Evolutionary conservation across 1,140 invertebrate species (phyloP).

Genomic region (Arion vulgaris): DNA sequence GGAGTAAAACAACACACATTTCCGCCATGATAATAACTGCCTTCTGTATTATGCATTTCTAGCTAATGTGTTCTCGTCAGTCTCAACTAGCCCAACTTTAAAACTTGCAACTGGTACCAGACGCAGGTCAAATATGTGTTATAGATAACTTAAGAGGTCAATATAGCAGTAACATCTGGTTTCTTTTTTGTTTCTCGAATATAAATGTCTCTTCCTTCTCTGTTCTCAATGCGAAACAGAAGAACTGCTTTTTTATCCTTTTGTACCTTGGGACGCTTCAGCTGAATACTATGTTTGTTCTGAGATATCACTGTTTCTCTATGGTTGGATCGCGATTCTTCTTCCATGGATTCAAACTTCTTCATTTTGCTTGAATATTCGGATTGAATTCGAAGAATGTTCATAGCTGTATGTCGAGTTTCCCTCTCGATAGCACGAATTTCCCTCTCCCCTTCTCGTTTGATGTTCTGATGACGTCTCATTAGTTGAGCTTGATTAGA

Average conservation of each 20-base stretch:
- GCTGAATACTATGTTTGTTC: not conserved
- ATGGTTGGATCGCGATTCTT: not conserved
- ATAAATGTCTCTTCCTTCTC: not conserved
- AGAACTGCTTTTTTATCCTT: constrained; percentile 4
- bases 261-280: not conserved
- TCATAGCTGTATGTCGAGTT: not conserved
- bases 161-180: not conserved
- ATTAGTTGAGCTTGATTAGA: not conserved
- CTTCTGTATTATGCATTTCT: too few relatives aligned
- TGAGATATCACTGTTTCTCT: not conserved
- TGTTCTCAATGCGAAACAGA: not conserved
- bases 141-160: not conserved
- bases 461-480: not conserved
- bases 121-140: too few relatives aligned
- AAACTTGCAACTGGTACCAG: too few relatives aligned
- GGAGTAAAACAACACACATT: too few relatives aligned
- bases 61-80: too few relatives aligned
- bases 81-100: too few relatives aligned
- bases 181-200: not conserved
- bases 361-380: not conserved
- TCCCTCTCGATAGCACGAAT: not conserved
- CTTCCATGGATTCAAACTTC: not conserved
- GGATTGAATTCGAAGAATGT: not conserved
- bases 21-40: too few relatives aligned
- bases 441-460: not conserved